Evolutionary conservation across 2,888 invertebrate genomes (phyloP), one percentile per base, ranked within the genome.

Genomic region (Lochmaea capreae): DNA sequence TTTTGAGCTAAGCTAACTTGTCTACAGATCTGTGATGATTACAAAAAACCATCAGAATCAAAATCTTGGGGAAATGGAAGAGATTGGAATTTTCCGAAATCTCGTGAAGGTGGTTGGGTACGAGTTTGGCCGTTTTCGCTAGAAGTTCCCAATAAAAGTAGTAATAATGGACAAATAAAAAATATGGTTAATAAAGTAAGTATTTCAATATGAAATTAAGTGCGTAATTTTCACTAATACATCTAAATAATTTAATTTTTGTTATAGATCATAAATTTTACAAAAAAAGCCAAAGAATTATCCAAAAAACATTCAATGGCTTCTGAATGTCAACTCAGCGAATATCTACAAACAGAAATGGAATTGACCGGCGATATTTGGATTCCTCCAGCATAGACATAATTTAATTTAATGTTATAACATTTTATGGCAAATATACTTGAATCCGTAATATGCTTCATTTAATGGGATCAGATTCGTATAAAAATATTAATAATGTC

Each of bases 31-130:
- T 81, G 79, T 10, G 84, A 85, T 52, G 84, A 85, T n/a, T 84
- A 87, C 8, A 86, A 87, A 16, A 87, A 87, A 52, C 33, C 33
- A 33, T 85, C 88, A 76, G 83, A 87, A 57, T 87, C 88, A 0
- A 88, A 88, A 78, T 80, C 88, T 9, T 94, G 93, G 93, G 93
- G 93, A 52, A 94, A 93, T 79, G 93, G 93, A 2, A 89, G 90
- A 71, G 90, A 93, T 78, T 94, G 94, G 94, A 89, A 89, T 79
- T 87, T 89, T 54, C 90, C 93, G 0, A 89, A 90, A 8, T 88
- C 89, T 1, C 87, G 89, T 16, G 92, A 93, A 75, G 95, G 95
- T 0, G 92, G 93, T 57, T 95, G 95, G 93, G 90, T 93, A 59
- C 88, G 94, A 77, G 91, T 94, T 73, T 95, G 93, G 87, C 95